Base-by-base conservation (phyloP, 2,888 invertebrate species). In the Deroplatys truncata region DNA sequence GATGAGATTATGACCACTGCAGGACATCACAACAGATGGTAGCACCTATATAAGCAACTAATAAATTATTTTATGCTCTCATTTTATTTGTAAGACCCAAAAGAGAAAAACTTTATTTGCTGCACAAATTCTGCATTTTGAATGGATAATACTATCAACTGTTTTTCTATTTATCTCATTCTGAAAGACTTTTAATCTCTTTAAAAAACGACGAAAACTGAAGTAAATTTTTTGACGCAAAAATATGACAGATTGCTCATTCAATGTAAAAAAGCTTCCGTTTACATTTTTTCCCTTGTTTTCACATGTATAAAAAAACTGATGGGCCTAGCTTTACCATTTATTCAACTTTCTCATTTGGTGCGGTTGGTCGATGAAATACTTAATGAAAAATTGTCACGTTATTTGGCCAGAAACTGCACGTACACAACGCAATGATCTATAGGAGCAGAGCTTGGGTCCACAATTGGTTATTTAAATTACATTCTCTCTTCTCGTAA, bases 121-220 rank as follows among this genome's bases (percentile, higher is more conserved):
- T 72, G 56, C 56, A 20, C 7, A 43, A 72, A 29, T n/a, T 82
- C 72, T 82, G 72, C 87, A 28, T 72, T 82, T 86, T 86, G 49
- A 43, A 86, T 86, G 31, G 56, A 72, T 72, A 43, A 72, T 72
- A 72, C 56, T 72, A 72, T 72, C 56, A 72, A 72, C 56, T 72
- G 56, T 72, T 72, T 72, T 72, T 72, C 56, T 72, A 72, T 72
- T 88, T 90, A 89, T 88, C 88, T 89, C 90, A 90, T 89, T 89
- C 89, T 91, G 91, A 91, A 91, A 91, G 91, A 91, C 91, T 90
- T 84, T 90, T 90, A 84, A 88, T 84, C 89, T 89, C 25, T 84
- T 88, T 56, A 89, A 86, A 87, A 87, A 87, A 86, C 88, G 85
- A 89, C 83, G 84, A 83, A 90, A 82, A 88, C 29, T 85, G 89